Percentiles rank a stretch among this genome's conserved stretches.
Evolutionary conservation across 1,140 invertebrate genomes (phyloP).

Genomic region (Dysdera silvatica): DNA sequence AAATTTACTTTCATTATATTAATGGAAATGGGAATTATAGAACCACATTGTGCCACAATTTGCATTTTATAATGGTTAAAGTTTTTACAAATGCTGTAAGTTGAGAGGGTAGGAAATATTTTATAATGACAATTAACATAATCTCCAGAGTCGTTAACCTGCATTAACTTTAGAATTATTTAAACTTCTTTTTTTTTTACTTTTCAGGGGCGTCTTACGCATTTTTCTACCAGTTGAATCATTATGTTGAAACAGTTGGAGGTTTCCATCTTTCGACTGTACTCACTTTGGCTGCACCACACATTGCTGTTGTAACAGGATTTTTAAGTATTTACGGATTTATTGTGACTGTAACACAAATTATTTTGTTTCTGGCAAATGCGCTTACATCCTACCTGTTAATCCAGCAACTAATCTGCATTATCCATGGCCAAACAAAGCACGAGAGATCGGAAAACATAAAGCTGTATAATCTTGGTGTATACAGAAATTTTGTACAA

Average conservation of each 20-base stretch:
- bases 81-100: too few species aligned
- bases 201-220: conserved; percentile 25
- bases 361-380: conserved; percentile 4
- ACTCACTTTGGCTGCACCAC: conserved; percentile 29
- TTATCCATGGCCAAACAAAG: conserved; percentile 28
- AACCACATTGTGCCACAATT: too few species aligned
- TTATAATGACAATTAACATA: neutral
- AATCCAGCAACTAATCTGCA: conserved; percentile 10
- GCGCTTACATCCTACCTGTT: conserved; percentile 16
- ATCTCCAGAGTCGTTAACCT: neutral
- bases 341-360: conserved; percentile 26
- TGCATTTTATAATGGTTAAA: too few species aligned
- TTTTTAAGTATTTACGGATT: conserved; percentile 24
- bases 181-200: neutral
- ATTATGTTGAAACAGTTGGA: conserved; percentile 23
- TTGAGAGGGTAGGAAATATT: neutral
- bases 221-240: conserved; percentile 18
- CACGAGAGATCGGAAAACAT: conserved; percentile 29
- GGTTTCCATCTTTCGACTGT: conserved; percentile 18
- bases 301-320: conserved; percentile 30
- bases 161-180: neutral
- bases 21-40: too few species aligned
- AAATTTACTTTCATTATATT: too few species aligned
- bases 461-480: conserved; percentile 22
- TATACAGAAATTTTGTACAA: conserved; percentile 27